Conservation (phyloP, 2,797 vertebrate species). For the Eospalax fontanierii region DNA sequence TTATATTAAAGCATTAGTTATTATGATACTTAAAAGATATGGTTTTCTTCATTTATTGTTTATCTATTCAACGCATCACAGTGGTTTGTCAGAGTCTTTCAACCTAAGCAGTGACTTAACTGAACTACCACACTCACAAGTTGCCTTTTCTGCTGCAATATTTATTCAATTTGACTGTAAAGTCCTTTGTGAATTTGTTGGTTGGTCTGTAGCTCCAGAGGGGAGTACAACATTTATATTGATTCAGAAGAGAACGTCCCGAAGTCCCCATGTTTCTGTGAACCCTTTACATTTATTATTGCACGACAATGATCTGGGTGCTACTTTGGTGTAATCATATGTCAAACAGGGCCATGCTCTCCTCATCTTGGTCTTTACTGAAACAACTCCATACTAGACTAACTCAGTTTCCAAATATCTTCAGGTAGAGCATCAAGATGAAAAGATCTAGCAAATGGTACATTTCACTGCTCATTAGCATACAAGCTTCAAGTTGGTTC, state of each 20-base stretch:
- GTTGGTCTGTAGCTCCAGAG: conserved; percentile 8
- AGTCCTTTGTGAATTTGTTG: conserved; percentile 50
- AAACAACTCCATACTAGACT: neutral
- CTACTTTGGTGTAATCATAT: neutral
- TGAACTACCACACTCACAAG: conserved; percentile 67
- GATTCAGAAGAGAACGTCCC: neutral
- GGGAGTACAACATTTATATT: neutral
- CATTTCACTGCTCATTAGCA: neutral
- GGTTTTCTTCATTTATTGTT: conserved; percentile 78
- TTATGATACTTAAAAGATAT: conserved; percentile 74
- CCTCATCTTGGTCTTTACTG: neutral
- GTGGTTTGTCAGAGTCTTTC: conserved; percentile 71
- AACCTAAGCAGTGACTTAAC: conserved; percentile 70
- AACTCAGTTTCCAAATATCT: neutral
- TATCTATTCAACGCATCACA: conserved; percentile 68
- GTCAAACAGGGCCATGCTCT: neutral
- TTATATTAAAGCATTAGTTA: conserved; percentile 80
- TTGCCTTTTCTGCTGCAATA: conserved; percentile 65
- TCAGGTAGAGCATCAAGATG: neutral
- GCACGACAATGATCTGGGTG: neutral
- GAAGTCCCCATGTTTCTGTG: neutral
- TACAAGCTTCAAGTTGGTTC: neutral
- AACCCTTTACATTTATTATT: neutral
- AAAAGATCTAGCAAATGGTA: neutral
- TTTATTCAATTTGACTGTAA: conserved; percentile 75